A percentile compares a stretch with the other conserved stretches of the same genome.
phyloP scores from a whole-genome alignment of 2,888 invertebrate genomes.

The Melanotus villosus region DNA sequence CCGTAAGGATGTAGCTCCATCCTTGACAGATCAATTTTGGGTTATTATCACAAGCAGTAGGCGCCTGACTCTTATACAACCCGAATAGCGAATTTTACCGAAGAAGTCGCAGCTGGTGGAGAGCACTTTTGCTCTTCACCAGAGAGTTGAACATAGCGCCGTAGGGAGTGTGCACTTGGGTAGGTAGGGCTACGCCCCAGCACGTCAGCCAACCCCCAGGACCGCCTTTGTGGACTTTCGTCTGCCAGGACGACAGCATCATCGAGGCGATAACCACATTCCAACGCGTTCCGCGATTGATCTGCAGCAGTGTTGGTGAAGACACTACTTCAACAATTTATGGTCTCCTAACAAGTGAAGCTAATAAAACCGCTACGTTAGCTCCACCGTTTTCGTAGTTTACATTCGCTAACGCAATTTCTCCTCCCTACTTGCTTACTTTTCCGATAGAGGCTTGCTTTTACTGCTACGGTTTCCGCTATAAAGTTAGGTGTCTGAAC shows the following conservation, averaged over 20 bases:
- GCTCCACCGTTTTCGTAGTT: constrained; percentile 30
- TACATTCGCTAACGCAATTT: background rate
- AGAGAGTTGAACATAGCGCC: constrained; percentile 29
- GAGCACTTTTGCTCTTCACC: background rate
- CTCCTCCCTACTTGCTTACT: too few relatives aligned
- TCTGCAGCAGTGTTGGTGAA: background rate
- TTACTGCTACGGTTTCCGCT: too few relatives aligned
- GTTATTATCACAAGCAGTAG: too few relatives aligned
- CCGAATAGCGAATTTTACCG: background rate
- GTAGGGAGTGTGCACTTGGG: constrained; percentile 59
- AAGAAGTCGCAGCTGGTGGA: background rate
- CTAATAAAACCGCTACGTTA: constrained; percentile 54
- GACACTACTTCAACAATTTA: too few relatives aligned
- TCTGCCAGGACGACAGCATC: constrained; percentile 56
- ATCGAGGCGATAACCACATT: constrained; percentile 36
- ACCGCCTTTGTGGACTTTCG: constrained; percentile 65
- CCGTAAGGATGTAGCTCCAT: too few relatives aligned
- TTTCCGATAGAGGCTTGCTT: too few relatives aligned
- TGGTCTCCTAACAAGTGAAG: constrained; percentile 46
- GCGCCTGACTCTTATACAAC: constrained; percentile 7
- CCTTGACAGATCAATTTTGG: too few relatives aligned
- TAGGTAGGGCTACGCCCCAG: constrained; percentile 63
- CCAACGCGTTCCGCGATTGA: constrained; percentile 20
- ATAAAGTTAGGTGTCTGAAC: too few relatives aligned
- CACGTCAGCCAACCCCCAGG: constrained; percentile 66